Base-by-base conservation (phyloP, 1,140 invertebrate species). In the Drosophila orena region DNA sequence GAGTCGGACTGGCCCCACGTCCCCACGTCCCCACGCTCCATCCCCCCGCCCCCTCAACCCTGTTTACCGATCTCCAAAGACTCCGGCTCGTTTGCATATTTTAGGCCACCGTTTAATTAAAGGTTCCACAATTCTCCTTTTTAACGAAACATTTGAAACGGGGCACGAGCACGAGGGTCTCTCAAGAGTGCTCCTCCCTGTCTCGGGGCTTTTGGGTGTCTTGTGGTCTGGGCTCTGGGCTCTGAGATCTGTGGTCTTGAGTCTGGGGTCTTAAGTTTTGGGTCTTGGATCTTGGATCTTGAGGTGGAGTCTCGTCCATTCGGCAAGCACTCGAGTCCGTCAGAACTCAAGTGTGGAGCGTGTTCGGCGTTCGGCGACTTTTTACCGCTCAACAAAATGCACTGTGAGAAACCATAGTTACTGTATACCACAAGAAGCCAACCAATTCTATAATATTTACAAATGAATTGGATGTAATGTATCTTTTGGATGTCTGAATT, bases 71-170 rank as follows among this genome's bases (percentile, higher is more conserved):
- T n/a, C n/a, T n/a, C n/a, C n/a, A n/a, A n/a, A n/a, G n/a, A n/a
- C n/a, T n/a, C 30, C 71, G 27, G 50, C 76, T 85, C 77, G 81
- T 91, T 91, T 91, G 91, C 91, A 91, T 91, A 91, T 91, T 91
- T 91, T 91, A 91, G 84, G 91, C 91, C 91, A 91, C 91, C 84
- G 91, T 91, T 91, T 91, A 91, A 91, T 91, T 91, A 91, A 89
- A 91, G 86, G 90, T 81, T 90, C 69, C 79, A 89, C 79, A 79
- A 75, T 81, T 74, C 71, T 34, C 47, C 40, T 73, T 60, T 46
- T 55, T 22, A 56, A 58, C 42, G 65, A 61, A 77, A 79, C 79
- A 88, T 88, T 88, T 88, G 84, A 88, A 88, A 89, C 79, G 62
- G 85, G 85, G 84, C 84, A 89, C 84, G 84, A 89, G 84, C 85